These are phyloP conservation scores for Andrena marginata DNA, from an alignment of 2,888 invertebrate genomes.

Conservation along the genomic window DNA sequence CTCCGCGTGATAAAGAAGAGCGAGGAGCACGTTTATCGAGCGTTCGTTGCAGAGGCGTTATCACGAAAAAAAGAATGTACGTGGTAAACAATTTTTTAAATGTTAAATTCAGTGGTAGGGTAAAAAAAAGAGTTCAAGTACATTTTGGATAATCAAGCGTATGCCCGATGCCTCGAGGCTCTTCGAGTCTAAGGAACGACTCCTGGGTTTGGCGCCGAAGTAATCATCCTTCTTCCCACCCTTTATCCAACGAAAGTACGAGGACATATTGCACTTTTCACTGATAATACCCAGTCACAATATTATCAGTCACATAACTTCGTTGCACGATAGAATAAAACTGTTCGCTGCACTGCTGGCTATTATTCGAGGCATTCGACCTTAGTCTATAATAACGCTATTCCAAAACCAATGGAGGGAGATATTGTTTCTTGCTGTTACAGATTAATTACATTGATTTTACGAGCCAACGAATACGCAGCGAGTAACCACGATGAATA, in stretches of 20 bases:
- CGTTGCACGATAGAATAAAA: not conserved
- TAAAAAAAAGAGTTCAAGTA: constrained; percentile 70
- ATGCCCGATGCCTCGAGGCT: constrained; percentile 90
- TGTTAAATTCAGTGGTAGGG: not conserved
- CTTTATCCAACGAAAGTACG: constrained; percentile 90
- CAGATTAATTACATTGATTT: not conserved
- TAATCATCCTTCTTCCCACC: constrained; percentile 87
- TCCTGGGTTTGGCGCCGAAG: constrained; percentile 88
- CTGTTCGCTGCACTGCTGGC: not conserved
- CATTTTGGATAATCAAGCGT: constrained; percentile 87
- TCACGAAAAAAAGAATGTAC: not conserved
- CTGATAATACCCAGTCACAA: constrained; percentile 26
- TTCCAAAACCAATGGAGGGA: too few species aligned
- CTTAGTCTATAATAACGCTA: not conserved
- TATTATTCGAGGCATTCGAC: not conserved
- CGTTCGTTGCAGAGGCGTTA: not conserved
- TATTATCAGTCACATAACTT: constrained; percentile 44
- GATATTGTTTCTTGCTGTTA: too few species aligned
- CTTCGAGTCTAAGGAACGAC: constrained; percentile 91
- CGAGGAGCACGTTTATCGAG: not conserved
- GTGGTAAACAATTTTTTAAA: not conserved
- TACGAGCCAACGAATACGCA: not conserved
- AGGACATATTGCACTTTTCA: constrained; percentile 86
- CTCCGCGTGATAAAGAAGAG: not conserved
- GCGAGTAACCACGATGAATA: not conserved